Evolutionary conservation across 2,888 invertebrate species (phyloP), one percentile per base, ranked within the genome.

Genomic region (Antheraea yamamai): DNA sequence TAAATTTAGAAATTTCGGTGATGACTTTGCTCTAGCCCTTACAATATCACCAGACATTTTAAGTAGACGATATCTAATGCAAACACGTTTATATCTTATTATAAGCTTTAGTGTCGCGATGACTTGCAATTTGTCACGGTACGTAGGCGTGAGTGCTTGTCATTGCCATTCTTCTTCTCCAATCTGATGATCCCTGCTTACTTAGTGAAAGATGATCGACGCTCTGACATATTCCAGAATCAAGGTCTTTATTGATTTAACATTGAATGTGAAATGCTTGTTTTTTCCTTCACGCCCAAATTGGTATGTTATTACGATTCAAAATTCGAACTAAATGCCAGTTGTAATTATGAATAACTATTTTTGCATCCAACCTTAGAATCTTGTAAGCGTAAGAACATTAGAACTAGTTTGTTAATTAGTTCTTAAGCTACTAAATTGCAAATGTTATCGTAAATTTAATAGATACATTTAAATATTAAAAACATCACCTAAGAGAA

Each of bases 171-270:
- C 30, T 66, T 66, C 26, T 66, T 66, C 30, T 66, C 14, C 26
- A 66, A 66, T 66, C 64, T 66, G 64, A 66, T 61, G 64, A 4
- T 23, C 64, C 26, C 26, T 64, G 64, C 64, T 66, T 66, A 66
- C 26, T 26, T 66, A 66, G 64, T 66, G 64, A 66, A 66, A 16
- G 64, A 66, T 66, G 64, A 30, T 66, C 26, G 64, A 16, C 14
- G 14, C 16, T 61, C 10, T 64, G 64, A 30, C 14, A 14, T 16
- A 66, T 16, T 26, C 20, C 12, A 55, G 55, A 61, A 61, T 61
- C 61, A 23, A 23, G 61, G 61, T 61, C 12, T 61, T 23, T 61
- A 61, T 23, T 23, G n/a, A 23, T 61, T 23, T 61, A 23, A 10
- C 23, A n/a, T 61, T 23, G 20, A 61, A 61, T 23, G n/a, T n/a